Evolutionary conservation across 2,888 invertebrate species (phyloP), one percentile per base, ranked within the genome.

Genomic region (Sinhomidia bicolor): DNA sequence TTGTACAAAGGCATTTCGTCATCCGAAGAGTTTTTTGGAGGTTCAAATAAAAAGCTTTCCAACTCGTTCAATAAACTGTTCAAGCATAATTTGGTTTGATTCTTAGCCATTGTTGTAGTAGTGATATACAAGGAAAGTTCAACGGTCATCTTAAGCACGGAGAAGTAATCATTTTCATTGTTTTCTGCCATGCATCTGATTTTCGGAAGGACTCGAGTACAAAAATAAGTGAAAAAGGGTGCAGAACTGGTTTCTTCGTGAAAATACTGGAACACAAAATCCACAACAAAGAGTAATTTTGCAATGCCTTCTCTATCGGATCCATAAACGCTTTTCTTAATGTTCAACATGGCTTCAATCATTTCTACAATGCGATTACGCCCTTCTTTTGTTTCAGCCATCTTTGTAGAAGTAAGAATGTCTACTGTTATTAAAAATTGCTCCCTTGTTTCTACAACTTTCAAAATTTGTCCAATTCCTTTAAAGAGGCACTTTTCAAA

Each of bases 231-330:
- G 17, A 85, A 68, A 0, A 76, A 44, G n/a, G 62, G 14, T 6
- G 76, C 44, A 17, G 84, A 85, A 17, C 47, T 85, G 6, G 17
- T 51, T 6, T 7, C 23, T 7, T 68, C 84, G n/a, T 85, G 6
- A 23, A 85, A 85, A 17, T 23, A 76, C n/a, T 60, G 84, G n/a
- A 85, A 62, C 0, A 51, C 57, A 47, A 32, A 62, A n/a, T 85
- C 84, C 5, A 41, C 41, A 17, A 32, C 74, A 17, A 76, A 17
- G 0, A 62, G 12, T 7, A 85, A 60, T 44, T 44, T 76, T 10
- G 51, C 68, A 23, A 78, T 14, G 23, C 1, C 57, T 5, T 74
- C 51, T 12, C 62, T 60, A 0, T 29, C 51, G 4, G 12, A 3
- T 9, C 20, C 47, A 12, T 12, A 1, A 12, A 76, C 60, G 17